phyloP scores from a whole-genome alignment of 2,113 vertebrate genomes.

The Entelurus aequoreus region DNA sequence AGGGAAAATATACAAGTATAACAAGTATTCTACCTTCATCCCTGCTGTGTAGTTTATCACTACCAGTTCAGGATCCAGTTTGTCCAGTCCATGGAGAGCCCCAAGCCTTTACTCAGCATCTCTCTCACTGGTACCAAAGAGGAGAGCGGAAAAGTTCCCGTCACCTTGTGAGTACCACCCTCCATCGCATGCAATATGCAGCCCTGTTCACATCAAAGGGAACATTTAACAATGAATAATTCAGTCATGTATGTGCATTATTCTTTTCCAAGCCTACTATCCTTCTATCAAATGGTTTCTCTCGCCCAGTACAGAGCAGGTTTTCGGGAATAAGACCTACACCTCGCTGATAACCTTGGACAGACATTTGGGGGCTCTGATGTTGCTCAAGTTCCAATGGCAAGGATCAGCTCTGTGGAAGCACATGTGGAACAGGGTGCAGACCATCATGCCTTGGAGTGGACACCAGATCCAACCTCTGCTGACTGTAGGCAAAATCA shows the following conservation, averaged over 20 bases:
- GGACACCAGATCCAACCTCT: conserved; percentile 47
- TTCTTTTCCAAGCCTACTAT: conserved; percentile 14
- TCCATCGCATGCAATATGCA: conserved; percentile 7
- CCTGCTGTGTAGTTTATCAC: conserved; percentile 77
- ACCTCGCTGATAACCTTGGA: conserved; percentile 86
- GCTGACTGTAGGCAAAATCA: conserved; percentile 76
- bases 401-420: conserved; percentile 77
- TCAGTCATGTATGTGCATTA: conserved; percentile 21
- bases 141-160: conserved; percentile 73
- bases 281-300: conserved; percentile 25
- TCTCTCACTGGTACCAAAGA: conserved; percentile 80
- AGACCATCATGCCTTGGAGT: conserved; percentile 81
- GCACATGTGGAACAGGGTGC: conserved; percentile 81
- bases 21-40: neutral
- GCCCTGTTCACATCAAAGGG: conserved; percentile 18
- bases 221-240: conserved; percentile 43
- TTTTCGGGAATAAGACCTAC: conserved; percentile 80
- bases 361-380: conserved; percentile 81
- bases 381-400: conserved; percentile 82
- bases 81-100: conserved; percentile 70
- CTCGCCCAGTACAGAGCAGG: conserved; percentile 68
- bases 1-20: no score
- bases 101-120: conserved; percentile 75
- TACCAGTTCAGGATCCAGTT: conserved; percentile 91
- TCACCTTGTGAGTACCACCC: conserved; percentile 79